Evolutionary conservation across 2,888 invertebrate genomes (phyloP), one percentile per base, ranked within the genome.

Genomic region (Chrysopilus asiliformis): DNA sequence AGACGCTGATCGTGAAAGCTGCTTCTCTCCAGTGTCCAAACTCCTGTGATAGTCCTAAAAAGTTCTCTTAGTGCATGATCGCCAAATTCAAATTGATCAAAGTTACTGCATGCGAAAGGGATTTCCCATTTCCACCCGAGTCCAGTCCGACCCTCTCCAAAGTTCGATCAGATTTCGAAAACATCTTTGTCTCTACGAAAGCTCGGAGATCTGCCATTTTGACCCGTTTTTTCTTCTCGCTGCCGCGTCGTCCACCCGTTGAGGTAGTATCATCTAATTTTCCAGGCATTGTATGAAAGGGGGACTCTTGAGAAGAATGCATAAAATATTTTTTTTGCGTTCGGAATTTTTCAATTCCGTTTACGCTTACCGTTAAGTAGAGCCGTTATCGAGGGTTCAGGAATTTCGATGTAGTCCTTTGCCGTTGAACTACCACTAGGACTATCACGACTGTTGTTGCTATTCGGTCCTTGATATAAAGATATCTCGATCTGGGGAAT

Each of bases 401-500:
- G 83, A 4, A 82, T 71, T 56, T 85, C 85, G 41, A 81, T 80
- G 39, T 79, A 79, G 51, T 82, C 83, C 55, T 81, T 82, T 4
- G 71, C 51, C 27, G 59, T 51, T 0, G 64, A 62, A 38, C 64
- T 63, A 17, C 59, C 56, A 38, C 49, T 49, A 1, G 54, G 64
- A 48, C 59, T 65, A 36, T 61, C 63, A 3, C 61, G 58, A 44
- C 57, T 66, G 20, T 60, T 60, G 20, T 60, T 60, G 39, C 55
- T 57, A 15, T 56, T 82, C 0, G 78, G 78, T 48, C 79, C 82
- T 57, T 84, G 83, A 55, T 84, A 85, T 18, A 85, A 66, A 0
- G 89, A 87, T 2, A 89, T 79, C 61, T 89, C 86, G 41, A 90
- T 89, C 66, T 90, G 89, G 2, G 90, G 89, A 55, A 89, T 87